Evolutionary conservation across 2,888 invertebrate genomes (phyloP), one percentile per base, ranked within the genome.

Genomic region (Alloplasta piceator): DNA sequence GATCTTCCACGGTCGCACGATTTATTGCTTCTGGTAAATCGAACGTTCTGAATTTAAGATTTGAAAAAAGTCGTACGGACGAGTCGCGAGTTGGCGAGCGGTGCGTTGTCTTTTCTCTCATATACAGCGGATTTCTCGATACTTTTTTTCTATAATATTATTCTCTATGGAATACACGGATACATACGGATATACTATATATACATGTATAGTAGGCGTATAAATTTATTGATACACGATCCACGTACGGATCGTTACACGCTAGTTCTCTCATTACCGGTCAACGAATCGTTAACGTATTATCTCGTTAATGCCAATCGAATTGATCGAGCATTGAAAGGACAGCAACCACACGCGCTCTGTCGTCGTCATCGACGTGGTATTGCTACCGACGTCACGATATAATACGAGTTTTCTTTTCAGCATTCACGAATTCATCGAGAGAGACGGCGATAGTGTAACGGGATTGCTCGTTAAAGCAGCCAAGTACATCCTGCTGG

Each of bases 231-330:
- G 78, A 81, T 68, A 85, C 67, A 70, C 85, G 68, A 82, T 82
- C 61, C 87, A 85, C 86, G 86, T 86, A 82, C 82, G 77, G 26
- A 76, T 82, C 80, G 79, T 87, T 87, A 83, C 78, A 67, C 78
- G 78, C 74, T 72, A 80, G 75, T 82, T 84, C 78, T 78, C 84
- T 86, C 83, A 84, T 85, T 87, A 85, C 63, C 61, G 80, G 77
- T 77, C 80, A 68, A 79, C 74, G 78, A 82, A 81, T 80, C 82
- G 77, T 78, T 82, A 80, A 72, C 78, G 83, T 86, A 84, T 85
- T 86, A 84, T 81, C 80, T 83, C 81, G 78, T 84, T 85, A 85
- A 76, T 63, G 76, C 63, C 61, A 77, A 61, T 74, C 71, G 61
- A 63, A 55, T 66, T 60, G 66, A 72, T 72, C 72, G 78, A 73